Evolutionary conservation across 1,140 invertebrate species (phyloP).

Genomic region (Gryllus bimaculatus): DNA sequence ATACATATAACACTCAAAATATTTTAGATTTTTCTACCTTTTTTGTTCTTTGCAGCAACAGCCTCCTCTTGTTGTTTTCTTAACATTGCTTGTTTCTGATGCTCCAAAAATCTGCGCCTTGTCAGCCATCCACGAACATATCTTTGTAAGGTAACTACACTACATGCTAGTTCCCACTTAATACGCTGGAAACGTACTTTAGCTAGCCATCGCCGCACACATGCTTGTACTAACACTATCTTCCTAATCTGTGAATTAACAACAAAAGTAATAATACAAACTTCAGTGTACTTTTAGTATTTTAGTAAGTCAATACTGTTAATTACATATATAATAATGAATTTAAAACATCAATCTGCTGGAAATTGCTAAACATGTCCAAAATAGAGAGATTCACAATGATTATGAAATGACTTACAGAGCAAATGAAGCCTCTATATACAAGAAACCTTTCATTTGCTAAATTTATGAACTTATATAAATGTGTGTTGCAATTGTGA

Average conservation of each 20-base stretch:
- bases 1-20: too few relatives aligned
- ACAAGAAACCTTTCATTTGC: too few relatives aligned
- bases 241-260: conserved; percentile 47
- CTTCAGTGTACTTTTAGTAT: neutral
- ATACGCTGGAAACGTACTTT: conserved; percentile 41
- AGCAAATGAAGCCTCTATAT: too few relatives aligned
- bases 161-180: conserved; percentile 47
- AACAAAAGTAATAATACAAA: neutral
- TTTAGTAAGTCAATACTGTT: too few relatives aligned
- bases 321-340: too few relatives aligned
- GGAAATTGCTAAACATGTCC: too few relatives aligned
- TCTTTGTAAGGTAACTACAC: conserved; percentile 55
- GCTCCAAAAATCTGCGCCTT: conserved; percentile 38
- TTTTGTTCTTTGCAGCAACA: neutral
- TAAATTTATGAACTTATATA: too few relatives aligned
- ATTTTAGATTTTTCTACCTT: neutral
- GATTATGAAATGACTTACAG: too few relatives aligned
- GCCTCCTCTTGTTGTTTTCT: conserved; percentile 25
- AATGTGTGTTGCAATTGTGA: too few relatives aligned
- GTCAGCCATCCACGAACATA: conserved; percentile 56
- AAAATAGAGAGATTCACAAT: too few relatives aligned
- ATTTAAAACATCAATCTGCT: too few relatives aligned
- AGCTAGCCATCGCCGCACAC: conserved; percentile 60
- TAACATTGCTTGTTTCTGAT: conserved; percentile 36
- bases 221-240: conserved; percentile 61